Evolutionary conservation across 2,113 vertebrate genomes (phyloP), one percentile per base, ranked within the genome.

Genomic region (Pseudopipra pipra): DNA sequence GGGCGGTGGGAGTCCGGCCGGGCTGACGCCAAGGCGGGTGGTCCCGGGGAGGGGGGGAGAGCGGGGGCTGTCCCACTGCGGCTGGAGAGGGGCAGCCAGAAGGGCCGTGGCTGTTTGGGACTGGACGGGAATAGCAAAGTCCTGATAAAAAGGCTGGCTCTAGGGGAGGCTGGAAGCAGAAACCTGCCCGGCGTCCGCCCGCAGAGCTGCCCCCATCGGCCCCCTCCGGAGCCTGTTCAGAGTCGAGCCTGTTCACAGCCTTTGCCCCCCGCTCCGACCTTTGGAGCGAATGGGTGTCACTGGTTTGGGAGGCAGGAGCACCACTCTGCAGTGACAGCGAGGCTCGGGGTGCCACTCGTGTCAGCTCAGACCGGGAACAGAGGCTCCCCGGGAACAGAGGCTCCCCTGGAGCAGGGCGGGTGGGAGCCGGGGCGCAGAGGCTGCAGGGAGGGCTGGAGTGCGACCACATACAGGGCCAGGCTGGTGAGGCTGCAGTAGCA

Each of bases 51-150:
- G 20, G 27, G 28, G 6, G 27, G 21, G n/a, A 13, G 19, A 41
- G 24, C 3, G 1, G 7, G 1, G 8, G 16, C 3, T 5, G 12
- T 31, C 8, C 8, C 6, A 2, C 25, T 5, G 46, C 11, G 4
- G 28, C 20, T 6, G 23, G 21, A 31, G 43, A 9, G 46, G 9
- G 12, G 35, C 41, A 4, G 14, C 8, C 12, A 8, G 4, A 35
- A 7, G 6, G 22, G 35, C 12, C 3, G 5, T 7, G 43, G n/a
- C 31, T 39, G 11, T 19, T 30, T 7, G 12, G 49, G 31, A 8
- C 27, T 4, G 41, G 39, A 14, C 9, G 4, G 47, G 33, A n/a
- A 4, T 1, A 35, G 55, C 19, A 4, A 3, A 27, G 28, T 16
- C 8, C 27, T 3, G 14, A 24, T 15, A 2, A 55, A 27, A 55